phyloP scores from a whole-genome alignment of 2,113 vertebrate species.

The Pseudorectes ferrugineus region DNA sequence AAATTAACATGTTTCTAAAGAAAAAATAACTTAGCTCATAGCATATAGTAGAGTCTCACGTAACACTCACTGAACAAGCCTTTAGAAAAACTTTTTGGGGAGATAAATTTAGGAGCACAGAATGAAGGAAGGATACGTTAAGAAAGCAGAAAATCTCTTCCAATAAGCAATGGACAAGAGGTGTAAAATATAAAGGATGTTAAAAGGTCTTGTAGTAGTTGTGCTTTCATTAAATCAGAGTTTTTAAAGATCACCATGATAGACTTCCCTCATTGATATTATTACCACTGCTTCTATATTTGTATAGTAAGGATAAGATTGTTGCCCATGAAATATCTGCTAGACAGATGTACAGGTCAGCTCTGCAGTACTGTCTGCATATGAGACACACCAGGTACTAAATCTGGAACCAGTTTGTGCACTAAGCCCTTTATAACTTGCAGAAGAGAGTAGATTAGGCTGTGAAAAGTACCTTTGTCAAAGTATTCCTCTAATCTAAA shows the following conservation, averaged over 20 bases:
- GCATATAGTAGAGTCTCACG: not conserved
- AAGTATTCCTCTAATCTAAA: not conserved
- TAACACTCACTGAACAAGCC: not conserved
- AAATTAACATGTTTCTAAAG: not conserved
- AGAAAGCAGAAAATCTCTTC: not conserved
- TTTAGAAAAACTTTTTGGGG: not conserved
- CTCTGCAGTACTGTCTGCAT: not conserved
- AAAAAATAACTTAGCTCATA: not conserved
- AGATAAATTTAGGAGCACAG: not conserved
- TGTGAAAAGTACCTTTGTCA: not conserved
- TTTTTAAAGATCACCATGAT: not conserved
- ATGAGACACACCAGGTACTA: not conserved
- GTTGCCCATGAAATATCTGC: not conserved
- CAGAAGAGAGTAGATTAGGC: not conserved
- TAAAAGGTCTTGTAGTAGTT: not conserved
- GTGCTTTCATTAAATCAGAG: not conserved
- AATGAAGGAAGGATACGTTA: not conserved
- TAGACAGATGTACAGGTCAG: not conserved
- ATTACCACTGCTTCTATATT: not conserved
- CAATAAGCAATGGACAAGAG: not conserved
- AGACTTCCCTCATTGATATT: not conserved
- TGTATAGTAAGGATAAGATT: not conserved
- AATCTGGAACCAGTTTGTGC: not conserved
- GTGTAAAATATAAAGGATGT: not conserved
- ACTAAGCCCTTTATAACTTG: not conserved